phyloP scores from a whole-genome alignment of 2,113 vertebrate genomes.

The Sclerurus mexicanus region DNA sequence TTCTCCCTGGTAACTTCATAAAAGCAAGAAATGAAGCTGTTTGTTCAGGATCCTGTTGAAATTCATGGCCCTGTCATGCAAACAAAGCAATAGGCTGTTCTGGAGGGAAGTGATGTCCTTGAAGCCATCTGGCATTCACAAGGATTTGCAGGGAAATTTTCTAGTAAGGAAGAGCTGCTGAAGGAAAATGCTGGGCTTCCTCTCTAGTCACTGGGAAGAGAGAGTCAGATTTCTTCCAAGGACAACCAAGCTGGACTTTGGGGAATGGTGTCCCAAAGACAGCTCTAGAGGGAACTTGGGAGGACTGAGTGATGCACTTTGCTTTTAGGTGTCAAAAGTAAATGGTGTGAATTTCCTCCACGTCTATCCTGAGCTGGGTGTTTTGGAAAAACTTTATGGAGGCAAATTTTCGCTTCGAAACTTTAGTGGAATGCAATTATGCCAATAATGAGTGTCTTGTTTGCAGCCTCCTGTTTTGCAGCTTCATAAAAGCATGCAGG shows the following conservation, averaged over 20 bases:
- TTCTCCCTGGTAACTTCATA: background rate
- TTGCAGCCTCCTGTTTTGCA: background rate
- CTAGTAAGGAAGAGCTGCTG: background rate
- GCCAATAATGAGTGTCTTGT: background rate
- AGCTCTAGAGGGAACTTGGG: background rate
- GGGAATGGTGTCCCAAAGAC: background rate
- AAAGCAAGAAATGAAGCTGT: background rate
- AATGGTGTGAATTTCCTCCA: background rate
- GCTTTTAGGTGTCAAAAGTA: background rate
- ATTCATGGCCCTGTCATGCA: background rate
- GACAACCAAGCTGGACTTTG: accelerated
- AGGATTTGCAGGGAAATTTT: background rate
- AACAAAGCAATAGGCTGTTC: background rate
- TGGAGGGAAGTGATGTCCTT: background rate
- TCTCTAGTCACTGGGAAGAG: background rate
- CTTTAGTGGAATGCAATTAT: background rate
- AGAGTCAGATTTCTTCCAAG: background rate
- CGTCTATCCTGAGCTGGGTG: accelerated
- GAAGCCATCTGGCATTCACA: background rate
- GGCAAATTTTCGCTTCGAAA: background rate
- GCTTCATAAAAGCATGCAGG: background rate
- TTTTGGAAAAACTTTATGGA: background rate
- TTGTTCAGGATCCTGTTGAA: background rate
- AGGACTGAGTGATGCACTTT: background rate
- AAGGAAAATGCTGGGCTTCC: background rate